A percentile compares a stretch with the other conserved stretches of the same genome.
Evolutionary conservation across 2,113 vertebrate genomes (phyloP).

Genomic region (Mellivora capensis): DNA sequence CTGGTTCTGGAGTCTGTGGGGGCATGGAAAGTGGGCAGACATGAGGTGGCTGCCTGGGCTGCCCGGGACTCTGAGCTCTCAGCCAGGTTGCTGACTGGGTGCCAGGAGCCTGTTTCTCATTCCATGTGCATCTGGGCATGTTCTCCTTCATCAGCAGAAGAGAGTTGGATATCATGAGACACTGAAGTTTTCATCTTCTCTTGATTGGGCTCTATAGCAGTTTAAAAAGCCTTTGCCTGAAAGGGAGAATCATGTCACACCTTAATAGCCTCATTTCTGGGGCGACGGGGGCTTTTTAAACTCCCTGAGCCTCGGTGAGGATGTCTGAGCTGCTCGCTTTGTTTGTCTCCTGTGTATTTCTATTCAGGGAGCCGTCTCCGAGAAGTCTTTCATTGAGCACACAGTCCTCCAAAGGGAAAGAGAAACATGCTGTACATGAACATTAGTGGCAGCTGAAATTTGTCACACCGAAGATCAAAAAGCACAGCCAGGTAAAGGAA

Average conservation of each 20-base stretch:
- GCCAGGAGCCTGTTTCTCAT: slow-evolving; percentile 68
- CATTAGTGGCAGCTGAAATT: slow-evolving; percentile 58
- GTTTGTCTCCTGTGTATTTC: slow-evolving; percentile 49
- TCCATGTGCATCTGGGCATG: slow-evolving; percentile 41
- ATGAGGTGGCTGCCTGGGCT: accelerated
- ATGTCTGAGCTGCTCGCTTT: neutral
- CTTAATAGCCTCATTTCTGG: slow-evolving; percentile 57
- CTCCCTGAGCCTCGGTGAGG: neutral
- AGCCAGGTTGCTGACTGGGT: slow-evolving; percentile 54
- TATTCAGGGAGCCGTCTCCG: slow-evolving; percentile 49
- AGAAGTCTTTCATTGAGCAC: neutral
- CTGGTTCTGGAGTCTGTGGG: neutral
- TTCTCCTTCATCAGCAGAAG: slow-evolving; percentile 81
- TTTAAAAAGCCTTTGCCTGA: slow-evolving; percentile 74
- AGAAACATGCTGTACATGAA: slow-evolving; percentile 53
- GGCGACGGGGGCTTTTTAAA: slow-evolving; percentile 43
- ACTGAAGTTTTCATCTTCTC: slow-evolving; percentile 76
- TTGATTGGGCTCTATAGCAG: slow-evolving; percentile 81
- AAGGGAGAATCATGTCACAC: slow-evolving; percentile 69
- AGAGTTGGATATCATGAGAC: slow-evolving; percentile 67
- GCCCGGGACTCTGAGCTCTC: neutral
- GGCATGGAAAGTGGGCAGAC: neutral
- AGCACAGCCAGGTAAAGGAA: neutral
- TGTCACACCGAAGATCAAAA: slow-evolving; percentile 34
- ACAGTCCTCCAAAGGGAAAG: slow-evolving; percentile 53